Conservation (phyloP, 2,888 invertebrate species). For the Zelleria hepariella region DNA sequence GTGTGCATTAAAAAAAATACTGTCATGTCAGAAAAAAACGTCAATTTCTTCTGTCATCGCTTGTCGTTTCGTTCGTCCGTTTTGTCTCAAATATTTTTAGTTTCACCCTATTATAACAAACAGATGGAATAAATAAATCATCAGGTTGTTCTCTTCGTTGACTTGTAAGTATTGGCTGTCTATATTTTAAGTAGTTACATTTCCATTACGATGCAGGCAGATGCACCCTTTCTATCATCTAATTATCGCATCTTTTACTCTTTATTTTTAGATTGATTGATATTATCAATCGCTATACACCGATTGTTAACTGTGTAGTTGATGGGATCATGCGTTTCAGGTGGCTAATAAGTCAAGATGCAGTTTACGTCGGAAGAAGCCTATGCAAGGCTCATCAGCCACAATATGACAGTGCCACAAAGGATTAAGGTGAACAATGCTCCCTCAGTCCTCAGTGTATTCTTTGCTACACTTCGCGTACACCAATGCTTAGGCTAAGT, state of each 20-base stretch:
- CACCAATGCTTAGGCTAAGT: too few species aligned
- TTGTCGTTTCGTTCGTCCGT: neutral
- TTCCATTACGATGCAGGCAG: too few species aligned
- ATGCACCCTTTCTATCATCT: neutral
- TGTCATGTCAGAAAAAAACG: neutral
- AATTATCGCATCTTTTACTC: neutral
- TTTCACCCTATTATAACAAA: neutral
- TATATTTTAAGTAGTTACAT: too few species aligned
- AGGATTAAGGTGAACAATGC: conserved; percentile 52
- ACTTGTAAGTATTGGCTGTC: neutral
- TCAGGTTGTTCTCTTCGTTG: neutral
- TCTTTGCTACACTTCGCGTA: too few species aligned
- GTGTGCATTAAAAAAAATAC: neutral
- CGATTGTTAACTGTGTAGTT: neutral
- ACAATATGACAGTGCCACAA: conserved; percentile 67
- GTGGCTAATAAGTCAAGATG: conserved; percentile 26
- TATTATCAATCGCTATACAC: neutral
- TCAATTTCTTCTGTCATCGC: neutral
- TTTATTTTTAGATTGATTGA: neutral
- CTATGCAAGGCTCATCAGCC: conserved; percentile 61
- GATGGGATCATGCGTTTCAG: neutral
- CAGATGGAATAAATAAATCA: neutral
- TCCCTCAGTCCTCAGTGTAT: too few species aligned
- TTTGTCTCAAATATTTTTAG: neutral
- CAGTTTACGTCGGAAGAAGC: conserved; percentile 61